phyloP scores from a whole-genome alignment of 2,888 invertebrate species.

The Ornithoptera alexandrae region DNA sequence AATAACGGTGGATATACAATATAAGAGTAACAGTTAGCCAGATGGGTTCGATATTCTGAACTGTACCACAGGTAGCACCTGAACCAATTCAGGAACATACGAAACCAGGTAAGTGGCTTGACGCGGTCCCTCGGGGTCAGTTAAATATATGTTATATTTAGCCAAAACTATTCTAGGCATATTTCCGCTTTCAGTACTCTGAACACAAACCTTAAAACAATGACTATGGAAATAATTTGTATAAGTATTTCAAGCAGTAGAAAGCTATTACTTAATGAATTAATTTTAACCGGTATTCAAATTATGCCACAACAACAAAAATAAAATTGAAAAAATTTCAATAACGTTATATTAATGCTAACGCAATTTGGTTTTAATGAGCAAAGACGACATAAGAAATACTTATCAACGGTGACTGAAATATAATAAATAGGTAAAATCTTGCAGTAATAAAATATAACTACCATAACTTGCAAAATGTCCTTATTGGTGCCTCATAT shows the following conservation, averaged over 20 bases:
- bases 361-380: background rate
- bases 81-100: too few relatives aligned
- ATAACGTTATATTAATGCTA: background rate
- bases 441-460: background rate
- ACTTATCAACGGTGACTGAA: background rate
- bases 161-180: background rate
- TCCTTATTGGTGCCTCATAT: slow-evolving; percentile 9
- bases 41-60: too few relatives aligned
- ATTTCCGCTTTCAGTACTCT: background rate
- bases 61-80: too few relatives aligned
- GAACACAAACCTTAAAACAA: background rate
- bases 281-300: background rate
- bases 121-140: too few relatives aligned
- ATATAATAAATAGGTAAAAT: slow-evolving; percentile 9
- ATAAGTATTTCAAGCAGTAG: background rate
- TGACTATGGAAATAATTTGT: background rate
- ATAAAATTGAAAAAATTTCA: background rate
- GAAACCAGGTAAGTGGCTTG: too few relatives aligned
- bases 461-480: slow-evolving; percentile 14
- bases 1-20: too few relatives aligned
- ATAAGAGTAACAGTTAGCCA: too few relatives aligned
- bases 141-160: background rate
- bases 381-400: slow-evolving; percentile 6
- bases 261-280: background rate
- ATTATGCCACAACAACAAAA: background rate